phyloP scores from a whole-genome alignment of 2,113 vertebrate species.

The Boulengeromyrus knoepffleri region DNA sequence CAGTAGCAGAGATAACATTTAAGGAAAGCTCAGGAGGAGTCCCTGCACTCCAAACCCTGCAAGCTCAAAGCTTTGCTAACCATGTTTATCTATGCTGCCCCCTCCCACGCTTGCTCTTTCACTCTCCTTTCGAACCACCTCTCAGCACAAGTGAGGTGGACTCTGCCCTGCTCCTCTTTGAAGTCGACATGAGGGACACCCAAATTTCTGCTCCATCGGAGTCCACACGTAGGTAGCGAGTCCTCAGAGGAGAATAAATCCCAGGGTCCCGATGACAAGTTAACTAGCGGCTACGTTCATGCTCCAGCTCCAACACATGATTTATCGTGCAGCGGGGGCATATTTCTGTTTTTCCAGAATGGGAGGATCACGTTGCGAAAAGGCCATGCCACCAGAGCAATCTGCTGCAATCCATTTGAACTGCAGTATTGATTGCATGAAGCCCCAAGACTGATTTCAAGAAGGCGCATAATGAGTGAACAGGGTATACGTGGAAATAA shows the following conservation, averaged over 20 bases:
- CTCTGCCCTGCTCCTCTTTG: neutral
- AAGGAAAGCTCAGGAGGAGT: neutral
- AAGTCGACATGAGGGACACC: neutral
- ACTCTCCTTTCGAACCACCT: neutral
- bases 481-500: neutral
- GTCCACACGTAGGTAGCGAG: neutral
- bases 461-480: neutral
- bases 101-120: neutral
- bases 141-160: neutral
- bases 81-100: neutral
- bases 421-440: neutral
- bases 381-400: neutral
- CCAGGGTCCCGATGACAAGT: constrained; percentile 4
- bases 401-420: neutral
- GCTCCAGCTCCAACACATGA: neutral
- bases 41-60: neutral
- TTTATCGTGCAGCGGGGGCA: constrained; percentile 5
- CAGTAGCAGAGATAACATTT: neutral
- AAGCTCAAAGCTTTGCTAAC: neutral
- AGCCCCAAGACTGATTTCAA: neutral
- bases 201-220: neutral
- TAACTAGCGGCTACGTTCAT: constrained; percentile 11
- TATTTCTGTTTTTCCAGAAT: constrained; percentile 4
- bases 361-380: neutral
- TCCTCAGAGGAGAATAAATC: neutral